Conservation (phyloP, 2,113 vertebrate species). For the Cottus gobio region DNA sequence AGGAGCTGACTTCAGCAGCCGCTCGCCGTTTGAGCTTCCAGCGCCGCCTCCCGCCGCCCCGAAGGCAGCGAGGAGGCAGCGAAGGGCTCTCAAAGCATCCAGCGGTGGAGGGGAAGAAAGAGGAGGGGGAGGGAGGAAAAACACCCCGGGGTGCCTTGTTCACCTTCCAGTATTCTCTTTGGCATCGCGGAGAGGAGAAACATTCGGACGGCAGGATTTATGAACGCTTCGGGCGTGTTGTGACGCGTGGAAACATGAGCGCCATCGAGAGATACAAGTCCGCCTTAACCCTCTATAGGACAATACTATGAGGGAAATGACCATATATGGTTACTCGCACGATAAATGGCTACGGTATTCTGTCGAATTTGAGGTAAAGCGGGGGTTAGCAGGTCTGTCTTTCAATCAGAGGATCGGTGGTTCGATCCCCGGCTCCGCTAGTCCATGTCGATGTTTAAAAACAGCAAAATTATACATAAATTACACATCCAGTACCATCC, state of each 20-base stretch:
- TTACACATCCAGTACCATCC: too few species aligned
- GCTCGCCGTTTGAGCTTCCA: constrained; percentile 47
- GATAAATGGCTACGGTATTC: too few species aligned
- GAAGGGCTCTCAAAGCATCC: constrained; percentile 53
- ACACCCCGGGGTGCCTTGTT: constrained; percentile 17
- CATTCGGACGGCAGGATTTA: constrained; percentile 24
- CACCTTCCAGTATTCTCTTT: constrained; percentile 13
- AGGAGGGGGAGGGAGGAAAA: background rate
- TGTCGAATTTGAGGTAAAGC: too few species aligned
- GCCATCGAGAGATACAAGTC: background rate
- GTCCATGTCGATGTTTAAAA: too few species aligned
- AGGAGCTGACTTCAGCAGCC: constrained; percentile 62
- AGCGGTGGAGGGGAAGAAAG: constrained; percentile 3
- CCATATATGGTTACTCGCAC: too few species aligned
- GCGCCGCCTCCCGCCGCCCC: constrained; percentile 46
- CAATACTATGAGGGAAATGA: too few species aligned
- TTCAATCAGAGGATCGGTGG: too few species aligned
- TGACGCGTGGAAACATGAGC: constrained; percentile 5
- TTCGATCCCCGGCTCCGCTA: too few species aligned
- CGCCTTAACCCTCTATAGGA: too few species aligned
- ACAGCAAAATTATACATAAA: too few species aligned
- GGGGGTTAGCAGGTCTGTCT: too few species aligned
- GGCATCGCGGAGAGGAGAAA: constrained; percentile 20
- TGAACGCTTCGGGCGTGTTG: background rate
- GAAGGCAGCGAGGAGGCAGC: too few species aligned